These are phyloP conservation scores for Rhynchotus rufescens DNA, from an alignment of 2,797 vertebrate genomes.

Conservation along the genomic window DNA sequence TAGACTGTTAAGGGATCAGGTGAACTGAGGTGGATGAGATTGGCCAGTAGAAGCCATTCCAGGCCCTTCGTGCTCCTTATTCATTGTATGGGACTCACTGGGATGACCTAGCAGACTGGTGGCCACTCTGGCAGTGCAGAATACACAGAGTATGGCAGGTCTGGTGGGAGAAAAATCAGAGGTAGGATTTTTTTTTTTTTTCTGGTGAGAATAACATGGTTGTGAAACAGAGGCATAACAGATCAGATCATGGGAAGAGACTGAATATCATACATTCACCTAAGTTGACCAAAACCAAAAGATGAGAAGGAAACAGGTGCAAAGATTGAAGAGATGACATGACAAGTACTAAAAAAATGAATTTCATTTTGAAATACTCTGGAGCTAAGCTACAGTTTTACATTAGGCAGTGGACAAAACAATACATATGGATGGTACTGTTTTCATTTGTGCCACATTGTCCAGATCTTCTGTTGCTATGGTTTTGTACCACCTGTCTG, in stretches of 20 bases:
- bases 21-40: neutral
- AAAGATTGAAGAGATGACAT: neutral
- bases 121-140: neutral
- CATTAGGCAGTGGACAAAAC: slow-evolving; percentile 40
- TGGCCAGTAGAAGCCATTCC: slow-evolving; percentile 24
- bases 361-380: slow-evolving; percentile 36
- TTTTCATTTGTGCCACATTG: slow-evolving; percentile 46
- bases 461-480: slow-evolving; percentile 66
- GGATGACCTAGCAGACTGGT: neutral
- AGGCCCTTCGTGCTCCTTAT: neutral
- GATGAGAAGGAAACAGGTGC: neutral
- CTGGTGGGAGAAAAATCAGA: neutral
- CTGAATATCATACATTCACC: neutral
- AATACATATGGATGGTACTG: slow-evolving; percentile 57
- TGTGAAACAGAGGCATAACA: neutral
- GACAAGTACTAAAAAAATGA: neutral
- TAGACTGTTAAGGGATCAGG: slow-evolving; percentile 19
- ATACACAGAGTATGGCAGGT: neutral
- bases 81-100: neutral
- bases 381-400: slow-evolving; percentile 21
- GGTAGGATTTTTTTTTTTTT: neutral
- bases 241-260: neutral
- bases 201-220: neutral
- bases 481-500: slow-evolving; percentile 69
- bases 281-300: neutral